A percentile compares a stretch with the other conserved stretches of the same genome.
Conservation (phyloP, 2,888 invertebrate species). For the Stratiomys singularior region DNA sequence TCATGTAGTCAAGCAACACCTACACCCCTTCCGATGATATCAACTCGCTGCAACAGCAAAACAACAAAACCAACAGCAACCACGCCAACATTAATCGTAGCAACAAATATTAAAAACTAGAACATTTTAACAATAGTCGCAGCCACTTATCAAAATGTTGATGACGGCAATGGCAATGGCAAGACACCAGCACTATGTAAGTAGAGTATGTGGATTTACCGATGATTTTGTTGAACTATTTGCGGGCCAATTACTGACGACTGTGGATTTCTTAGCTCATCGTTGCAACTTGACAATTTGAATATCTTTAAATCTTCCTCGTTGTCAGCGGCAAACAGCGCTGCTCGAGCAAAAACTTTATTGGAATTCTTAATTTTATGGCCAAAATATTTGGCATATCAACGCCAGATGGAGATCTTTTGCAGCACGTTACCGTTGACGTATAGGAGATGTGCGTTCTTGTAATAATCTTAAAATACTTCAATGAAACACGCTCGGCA, state of each 20-base stretch:
- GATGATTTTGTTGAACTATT: neutral
- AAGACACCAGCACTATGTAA: neutral
- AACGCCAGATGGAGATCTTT: too few relatives aligned
- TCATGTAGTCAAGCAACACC: constrained; percentile 12
- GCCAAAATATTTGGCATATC: too few relatives aligned
- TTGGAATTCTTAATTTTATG: too few relatives aligned
- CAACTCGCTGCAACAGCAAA: neutral
- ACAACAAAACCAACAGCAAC: neutral
- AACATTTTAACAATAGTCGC: neutral
- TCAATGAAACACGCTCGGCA: too few relatives aligned
- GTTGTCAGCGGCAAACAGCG: too few relatives aligned
- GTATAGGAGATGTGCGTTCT: too few relatives aligned
- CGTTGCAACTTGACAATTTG: too few relatives aligned
- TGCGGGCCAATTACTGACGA: neutral
- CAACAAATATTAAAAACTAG: too few relatives aligned
- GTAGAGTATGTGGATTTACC: neutral
- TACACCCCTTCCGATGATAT: constrained; percentile 18
- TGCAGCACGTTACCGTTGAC: too few relatives aligned
- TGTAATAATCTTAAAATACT: too few relatives aligned
- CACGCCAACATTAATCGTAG: neutral
- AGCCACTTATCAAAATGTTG: neutral
- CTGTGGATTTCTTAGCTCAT: neutral
- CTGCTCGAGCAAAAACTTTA: too few relatives aligned
- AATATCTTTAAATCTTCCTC: too few relatives aligned
- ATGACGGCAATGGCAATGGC: neutral